These are phyloP conservation scores for Tyrophagus putrescentiae DNA, from an alignment of 1,140 invertebrate species.

Conservation along the genomic window DNA sequence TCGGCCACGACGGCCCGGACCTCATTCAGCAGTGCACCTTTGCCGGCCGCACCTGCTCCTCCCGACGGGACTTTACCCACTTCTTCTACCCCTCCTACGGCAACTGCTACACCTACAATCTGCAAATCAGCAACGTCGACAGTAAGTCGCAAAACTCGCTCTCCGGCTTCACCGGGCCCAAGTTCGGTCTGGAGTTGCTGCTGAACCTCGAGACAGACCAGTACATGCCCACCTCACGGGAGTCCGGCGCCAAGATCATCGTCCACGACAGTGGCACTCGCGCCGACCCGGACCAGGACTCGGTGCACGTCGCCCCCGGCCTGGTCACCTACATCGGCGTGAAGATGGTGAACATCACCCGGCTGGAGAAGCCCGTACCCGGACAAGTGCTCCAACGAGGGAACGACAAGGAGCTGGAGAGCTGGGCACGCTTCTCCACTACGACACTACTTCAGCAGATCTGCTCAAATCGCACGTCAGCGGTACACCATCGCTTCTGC, in stretches of 20 bases:
- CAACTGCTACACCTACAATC: conserved; percentile 25
- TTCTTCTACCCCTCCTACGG: conserved; percentile 23
- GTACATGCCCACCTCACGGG: conserved; percentile 31
- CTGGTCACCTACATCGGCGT: conserved; percentile 24
- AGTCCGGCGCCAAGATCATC: conserved; percentile 31
- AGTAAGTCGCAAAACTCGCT: background rate
- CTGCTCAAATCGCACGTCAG: conserved; percentile 23
- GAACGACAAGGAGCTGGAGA: background rate
- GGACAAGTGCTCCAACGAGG: conserved; percentile 23
- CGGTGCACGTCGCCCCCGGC: conserved; percentile 23
- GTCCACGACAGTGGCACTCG: conserved; percentile 29
- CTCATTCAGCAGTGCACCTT: conserved; percentile 21
- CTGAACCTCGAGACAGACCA: conserved; percentile 33
- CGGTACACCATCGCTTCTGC: conserved; percentile 16
- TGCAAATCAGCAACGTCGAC: conserved; percentile 1
- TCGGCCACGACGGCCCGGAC: conserved; percentile 17
- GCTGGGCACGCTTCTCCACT: conserved; percentile 18
- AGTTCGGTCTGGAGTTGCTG: conserved; percentile 31
- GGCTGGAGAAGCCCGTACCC: conserved; percentile 20
- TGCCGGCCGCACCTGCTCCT: conserved; percentile 18
- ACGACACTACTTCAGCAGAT: conserved; percentile 23
- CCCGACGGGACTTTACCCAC: conserved; percentile 5
- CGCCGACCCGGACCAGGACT: conserved; percentile 25
- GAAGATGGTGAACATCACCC: conserved; percentile 23
- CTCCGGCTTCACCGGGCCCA: conserved; percentile 23